phyloP scores from a whole-genome alignment of 37 sponge, comb jelly and placozoan species.

The Aplysina aerophoba region DNA sequence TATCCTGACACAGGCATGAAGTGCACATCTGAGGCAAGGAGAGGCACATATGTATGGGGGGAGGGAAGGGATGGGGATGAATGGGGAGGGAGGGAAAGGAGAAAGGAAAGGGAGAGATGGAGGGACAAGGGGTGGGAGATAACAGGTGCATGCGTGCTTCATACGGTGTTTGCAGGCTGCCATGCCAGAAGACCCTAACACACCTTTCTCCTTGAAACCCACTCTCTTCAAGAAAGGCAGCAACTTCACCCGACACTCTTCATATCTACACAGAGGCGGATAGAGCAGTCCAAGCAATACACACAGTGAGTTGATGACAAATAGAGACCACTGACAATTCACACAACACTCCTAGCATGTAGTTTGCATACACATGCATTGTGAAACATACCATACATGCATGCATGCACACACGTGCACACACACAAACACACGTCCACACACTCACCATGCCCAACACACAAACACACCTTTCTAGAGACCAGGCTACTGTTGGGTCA shows the following conservation, averaged over 20 bases:
- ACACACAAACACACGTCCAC: background rate
- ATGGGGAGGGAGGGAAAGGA: background rate
- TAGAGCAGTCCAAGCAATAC: background rate
- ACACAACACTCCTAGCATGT: too few species aligned
- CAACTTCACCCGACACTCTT: slow-evolving; percentile 91
- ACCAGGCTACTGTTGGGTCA: slow-evolving; percentile 95
- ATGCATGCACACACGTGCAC: too few species aligned
- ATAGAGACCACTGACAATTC: background rate
- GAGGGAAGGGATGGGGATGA: background rate
- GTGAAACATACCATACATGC: too few species aligned
- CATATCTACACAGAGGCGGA: slow-evolving; percentile 65
- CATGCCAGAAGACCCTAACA: background rate
- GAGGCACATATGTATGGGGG: too few species aligned
- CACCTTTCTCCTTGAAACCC: slow-evolving; percentile 76
- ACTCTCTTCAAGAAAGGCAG: slow-evolving; percentile 95
- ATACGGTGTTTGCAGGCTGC: too few species aligned
- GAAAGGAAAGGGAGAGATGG: background rate
- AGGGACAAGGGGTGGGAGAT: background rate
- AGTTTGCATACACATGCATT: too few species aligned
- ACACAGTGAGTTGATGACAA: background rate
- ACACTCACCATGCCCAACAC: background rate
- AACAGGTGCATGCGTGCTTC: too few species aligned
- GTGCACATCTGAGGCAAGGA: slow-evolving; percentile 66
- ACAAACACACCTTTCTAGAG: slow-evolving; percentile 66
- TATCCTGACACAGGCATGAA: slow-evolving; percentile 97